These are phyloP conservation scores for Ctena decussata DNA, from an alignment of 2,888 invertebrate species.

Conservation along the genomic window DNA sequence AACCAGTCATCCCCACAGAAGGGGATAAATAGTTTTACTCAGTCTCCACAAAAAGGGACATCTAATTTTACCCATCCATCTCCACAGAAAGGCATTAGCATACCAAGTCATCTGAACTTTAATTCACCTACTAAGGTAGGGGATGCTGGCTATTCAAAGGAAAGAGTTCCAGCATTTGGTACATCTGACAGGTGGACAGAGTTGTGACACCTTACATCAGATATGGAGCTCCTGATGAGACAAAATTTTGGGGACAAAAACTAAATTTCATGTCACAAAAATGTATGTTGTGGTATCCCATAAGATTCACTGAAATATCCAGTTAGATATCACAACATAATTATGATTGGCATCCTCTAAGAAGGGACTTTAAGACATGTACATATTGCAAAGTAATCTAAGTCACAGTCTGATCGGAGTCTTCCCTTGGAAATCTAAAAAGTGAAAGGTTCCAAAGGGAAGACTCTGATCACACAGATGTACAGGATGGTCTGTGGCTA, in stretches of 20 bases:
- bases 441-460: too few species aligned
- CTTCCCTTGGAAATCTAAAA: too few species aligned
- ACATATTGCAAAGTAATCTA: too few species aligned
- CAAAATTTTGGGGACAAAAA: too few species aligned
- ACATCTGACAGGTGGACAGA: constrained; percentile 64
- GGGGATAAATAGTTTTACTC: neutral
- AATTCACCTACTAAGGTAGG: neutral
- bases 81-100: neutral
- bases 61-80: neutral
- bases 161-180: constrained; percentile 60
- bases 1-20: neutral
- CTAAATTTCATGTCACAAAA: too few species aligned
- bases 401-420: too few species aligned
- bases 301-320: too few species aligned
- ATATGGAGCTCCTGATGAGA: too few species aligned
- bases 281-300: too few species aligned
- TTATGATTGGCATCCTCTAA: too few species aligned
- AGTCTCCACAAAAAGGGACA: neutral
- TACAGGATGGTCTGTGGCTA: neutral
- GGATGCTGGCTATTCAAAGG: neutral
- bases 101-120: neutral
- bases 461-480: neutral
- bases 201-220: constrained; percentile 43
- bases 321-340: too few species aligned
- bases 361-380: too few species aligned